Conservation (phyloP, 2,113 vertebrate genomes). For the Monopterus albus region DNA sequence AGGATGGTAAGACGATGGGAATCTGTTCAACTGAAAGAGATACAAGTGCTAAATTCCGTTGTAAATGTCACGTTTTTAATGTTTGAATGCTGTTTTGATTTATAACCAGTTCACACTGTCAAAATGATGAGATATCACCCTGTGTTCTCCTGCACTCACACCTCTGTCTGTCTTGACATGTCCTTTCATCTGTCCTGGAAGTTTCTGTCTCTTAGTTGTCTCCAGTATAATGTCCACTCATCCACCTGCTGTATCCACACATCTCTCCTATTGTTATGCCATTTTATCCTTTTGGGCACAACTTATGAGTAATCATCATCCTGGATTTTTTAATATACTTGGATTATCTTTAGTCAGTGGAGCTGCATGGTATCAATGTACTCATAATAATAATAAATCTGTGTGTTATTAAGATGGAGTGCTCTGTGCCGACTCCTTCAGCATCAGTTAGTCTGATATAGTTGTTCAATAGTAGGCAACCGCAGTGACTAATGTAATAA, state of each 20-base stretch:
- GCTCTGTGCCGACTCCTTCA: background rate
- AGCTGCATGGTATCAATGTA: background rate
- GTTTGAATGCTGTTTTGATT: background rate
- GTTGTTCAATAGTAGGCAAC: background rate
- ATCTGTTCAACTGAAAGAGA: conserved; percentile 10
- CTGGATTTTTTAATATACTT: background rate
- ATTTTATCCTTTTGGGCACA: background rate
- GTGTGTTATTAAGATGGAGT: background rate
- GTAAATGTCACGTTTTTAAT: background rate
- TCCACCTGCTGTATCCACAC: conserved; percentile 17
- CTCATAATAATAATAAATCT: background rate
- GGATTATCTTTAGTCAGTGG: background rate
- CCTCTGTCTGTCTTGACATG: conserved; percentile 8
- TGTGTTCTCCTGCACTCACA: conserved; percentile 2
- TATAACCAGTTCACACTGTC: background rate
- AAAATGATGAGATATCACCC: background rate
- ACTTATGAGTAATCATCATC: background rate
- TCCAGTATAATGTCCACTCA: conserved; percentile 10
- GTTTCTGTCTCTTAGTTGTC: conserved; percentile 1
- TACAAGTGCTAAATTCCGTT: conserved; percentile 36
- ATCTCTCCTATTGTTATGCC: conserved; percentile 5
- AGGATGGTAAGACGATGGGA: conserved; percentile 86
- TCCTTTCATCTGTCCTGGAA: conserved; percentile 6
- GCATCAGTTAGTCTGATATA: background rate
- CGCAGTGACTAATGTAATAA: background rate